Evolutionary conservation across 35 echinoderm and acorn worm genomes (phyloP).

Genomic region (Chiridota heheva): DNA sequence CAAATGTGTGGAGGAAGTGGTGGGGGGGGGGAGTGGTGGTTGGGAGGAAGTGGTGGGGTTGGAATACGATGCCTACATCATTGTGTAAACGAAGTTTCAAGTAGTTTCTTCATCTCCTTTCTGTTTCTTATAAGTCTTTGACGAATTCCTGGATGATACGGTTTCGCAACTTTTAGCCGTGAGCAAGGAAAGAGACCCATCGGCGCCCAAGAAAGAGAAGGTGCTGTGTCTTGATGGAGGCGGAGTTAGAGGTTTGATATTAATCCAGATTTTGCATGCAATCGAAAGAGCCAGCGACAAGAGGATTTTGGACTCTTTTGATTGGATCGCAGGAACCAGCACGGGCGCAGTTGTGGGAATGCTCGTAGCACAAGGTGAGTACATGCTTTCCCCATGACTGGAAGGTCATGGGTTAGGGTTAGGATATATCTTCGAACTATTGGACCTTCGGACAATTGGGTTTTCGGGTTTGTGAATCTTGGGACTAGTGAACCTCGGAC

Average conservation of each 20-base stretch:
- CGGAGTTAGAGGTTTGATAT: conserved; percentile 27
- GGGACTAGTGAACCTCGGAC: too few species aligned
- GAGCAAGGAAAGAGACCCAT: background rate
- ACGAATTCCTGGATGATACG: background rate
- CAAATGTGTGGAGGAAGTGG: too few species aligned
- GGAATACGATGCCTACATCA: too few species aligned
- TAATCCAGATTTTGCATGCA: conserved; percentile 23
- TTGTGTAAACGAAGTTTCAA: too few species aligned
- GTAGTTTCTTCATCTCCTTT: background rate
- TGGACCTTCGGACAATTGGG: too few species aligned
- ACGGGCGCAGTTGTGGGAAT: conserved; percentile 14
- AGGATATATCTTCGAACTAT: too few species aligned
- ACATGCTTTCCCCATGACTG: background rate
- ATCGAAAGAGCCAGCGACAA: conserved; percentile 24
- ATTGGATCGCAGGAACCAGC: conserved; percentile 48
- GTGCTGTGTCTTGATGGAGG: conserved; percentile 43
- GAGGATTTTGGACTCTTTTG: conserved; percentile 27
- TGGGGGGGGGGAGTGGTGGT: too few species aligned
- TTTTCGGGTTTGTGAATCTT: too few species aligned
- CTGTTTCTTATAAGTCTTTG: background rate
- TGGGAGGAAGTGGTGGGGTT: too few species aligned
- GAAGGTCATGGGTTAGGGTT: too few species aligned
- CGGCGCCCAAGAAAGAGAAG: background rate
- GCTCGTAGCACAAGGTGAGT: conserved; percentile 22
- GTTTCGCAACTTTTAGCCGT: background rate